A percentile compares a stretch with the other conserved stretches of the same genome.
phyloP scores from a whole-genome alignment of 2,888 invertebrate genomes.

The Empis livida region DNA sequence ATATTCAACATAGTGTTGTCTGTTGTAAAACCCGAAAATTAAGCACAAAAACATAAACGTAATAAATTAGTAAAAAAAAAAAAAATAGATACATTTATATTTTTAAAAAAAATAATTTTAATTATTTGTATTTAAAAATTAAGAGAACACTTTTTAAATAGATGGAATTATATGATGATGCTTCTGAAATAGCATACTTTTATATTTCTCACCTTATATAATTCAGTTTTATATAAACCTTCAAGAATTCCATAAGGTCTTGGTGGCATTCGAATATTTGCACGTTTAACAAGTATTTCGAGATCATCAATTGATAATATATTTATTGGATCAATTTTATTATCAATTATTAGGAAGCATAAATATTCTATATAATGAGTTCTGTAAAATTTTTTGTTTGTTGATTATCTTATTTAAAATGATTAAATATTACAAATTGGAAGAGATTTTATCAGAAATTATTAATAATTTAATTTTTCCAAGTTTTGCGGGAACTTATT shows the following conservation, averaged over 20 bases:
- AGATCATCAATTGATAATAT: constrained; percentile 69
- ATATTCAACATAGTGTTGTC: constrained; percentile 92
- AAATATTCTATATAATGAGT: constrained; percentile 85
- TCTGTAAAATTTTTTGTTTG: constrained; percentile 38
- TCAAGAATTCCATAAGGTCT: constrained; percentile 62
- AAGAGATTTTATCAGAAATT: no score
- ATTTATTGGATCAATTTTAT: constrained; percentile 61
- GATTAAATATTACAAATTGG: no score
- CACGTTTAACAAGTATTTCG: constrained; percentile 64
- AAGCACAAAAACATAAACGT: no score
- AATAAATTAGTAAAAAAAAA: neutral
- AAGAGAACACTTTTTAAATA: no score
- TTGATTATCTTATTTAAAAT: no score
- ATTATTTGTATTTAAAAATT: no score
- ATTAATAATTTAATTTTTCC: no score
- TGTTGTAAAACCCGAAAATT: constrained; percentile 41
- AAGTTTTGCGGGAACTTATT: no score
- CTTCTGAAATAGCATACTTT: no score
- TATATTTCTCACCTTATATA: constrained; percentile 43
- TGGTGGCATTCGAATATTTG: constrained; percentile 58
- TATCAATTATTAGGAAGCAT: constrained; percentile 57
- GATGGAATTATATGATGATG: no score
- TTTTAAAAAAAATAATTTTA: constrained; percentile 2
- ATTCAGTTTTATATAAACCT: constrained; percentile 47
- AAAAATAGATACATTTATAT: no score